Evolutionary conservation across 2,888 invertebrate genomes (phyloP), one percentile per base, ranked within the genome.

Genomic region (Campaea margaritaria): DNA sequence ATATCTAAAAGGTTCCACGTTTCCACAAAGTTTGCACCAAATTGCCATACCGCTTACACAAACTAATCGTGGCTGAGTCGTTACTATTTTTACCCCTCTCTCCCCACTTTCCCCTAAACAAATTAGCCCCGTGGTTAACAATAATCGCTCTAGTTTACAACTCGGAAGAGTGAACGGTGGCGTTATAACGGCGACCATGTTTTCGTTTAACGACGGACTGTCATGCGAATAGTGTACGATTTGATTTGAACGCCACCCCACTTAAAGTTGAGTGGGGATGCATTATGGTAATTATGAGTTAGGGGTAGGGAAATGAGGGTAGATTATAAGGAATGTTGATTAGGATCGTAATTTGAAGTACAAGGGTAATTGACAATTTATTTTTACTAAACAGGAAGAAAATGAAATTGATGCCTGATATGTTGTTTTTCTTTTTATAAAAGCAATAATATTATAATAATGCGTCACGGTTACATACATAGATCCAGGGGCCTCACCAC

Each of bases 101-200:
- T 8, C 51, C 34, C 36, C 38, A 53, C 46, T 45, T 42, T 59
- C 21, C 21, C 21, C 21, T 21, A 21, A 21, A 21, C 65, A 65
- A 69, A 67, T 69, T 64, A 67, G 67, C 54, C 57, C 46, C 55
- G 64, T 36, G 63, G 68, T 62, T 60, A 62, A 67, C 67, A 62
- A 64, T 65, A 67, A 64, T 65, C 57, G 67, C 54, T 47, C 62
- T 65, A 62, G 65, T 67, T 69, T 51, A 63, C 58, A 65, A 57
- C 62, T 50, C 50, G 55, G 47, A 47, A 47, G 60, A 68, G 62
- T 57, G 65, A 62, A 64, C 38, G 58, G 36, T 44, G 50, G 45
- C 47, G 34, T 39, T 59, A 44, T 53, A 54, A 49, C 39, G 39
- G 56, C 34, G 59, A 58, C 66, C 65, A 66, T 60, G 63, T 54